Percentiles rank a stretch among this genome's conserved stretches.
Evolutionary conservation across 2,888 invertebrate species (phyloP).

Genomic region (Agrotis puta): DNA sequence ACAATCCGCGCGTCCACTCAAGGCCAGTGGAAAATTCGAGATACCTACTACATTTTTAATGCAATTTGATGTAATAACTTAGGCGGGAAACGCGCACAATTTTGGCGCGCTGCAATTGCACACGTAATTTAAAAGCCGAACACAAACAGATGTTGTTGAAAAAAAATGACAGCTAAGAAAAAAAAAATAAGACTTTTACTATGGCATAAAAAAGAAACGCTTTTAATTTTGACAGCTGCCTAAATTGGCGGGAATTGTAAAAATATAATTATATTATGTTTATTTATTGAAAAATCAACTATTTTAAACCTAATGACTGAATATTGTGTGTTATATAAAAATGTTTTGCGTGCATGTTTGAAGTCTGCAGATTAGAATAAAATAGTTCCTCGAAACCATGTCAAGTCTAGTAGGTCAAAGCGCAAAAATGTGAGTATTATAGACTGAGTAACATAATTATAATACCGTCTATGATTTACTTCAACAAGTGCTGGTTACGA

Average conservation of each 20-base stretch:
- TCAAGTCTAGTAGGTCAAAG: constrained; percentile 49
- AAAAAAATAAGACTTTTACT: not conserved
- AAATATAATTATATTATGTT: not conserved
- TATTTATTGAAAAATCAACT: not conserved
- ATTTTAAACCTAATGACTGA: not conserved
- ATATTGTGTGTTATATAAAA: not conserved
- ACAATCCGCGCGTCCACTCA: too few species aligned
- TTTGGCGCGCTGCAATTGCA: not conserved
- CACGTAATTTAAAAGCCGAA: constrained; percentile 3
- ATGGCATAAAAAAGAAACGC: not conserved
- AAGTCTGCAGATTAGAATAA: constrained; percentile 10
- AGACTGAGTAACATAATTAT: constrained; percentile 42
- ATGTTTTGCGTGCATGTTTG: not conserved
- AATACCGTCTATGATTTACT: constrained; percentile 48
- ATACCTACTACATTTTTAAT: too few species aligned
- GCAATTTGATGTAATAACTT: too few species aligned
- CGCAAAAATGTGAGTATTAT: constrained; percentile 15
- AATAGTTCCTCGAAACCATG: constrained; percentile 30
- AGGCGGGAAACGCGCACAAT: too few species aligned
- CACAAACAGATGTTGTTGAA: not conserved
- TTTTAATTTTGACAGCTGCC: not conserved
- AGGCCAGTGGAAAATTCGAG: too few species aligned
- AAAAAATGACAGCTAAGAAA: not conserved
- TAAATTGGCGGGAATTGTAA: constrained; percentile 7
- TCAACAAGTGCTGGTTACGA: constrained; percentile 49